Percentiles rank a stretch among this genome's conserved stretches.
Evolutionary conservation across 2,113 vertebrate genomes (phyloP).

Genomic region (Mobula hypostoma): DNA sequence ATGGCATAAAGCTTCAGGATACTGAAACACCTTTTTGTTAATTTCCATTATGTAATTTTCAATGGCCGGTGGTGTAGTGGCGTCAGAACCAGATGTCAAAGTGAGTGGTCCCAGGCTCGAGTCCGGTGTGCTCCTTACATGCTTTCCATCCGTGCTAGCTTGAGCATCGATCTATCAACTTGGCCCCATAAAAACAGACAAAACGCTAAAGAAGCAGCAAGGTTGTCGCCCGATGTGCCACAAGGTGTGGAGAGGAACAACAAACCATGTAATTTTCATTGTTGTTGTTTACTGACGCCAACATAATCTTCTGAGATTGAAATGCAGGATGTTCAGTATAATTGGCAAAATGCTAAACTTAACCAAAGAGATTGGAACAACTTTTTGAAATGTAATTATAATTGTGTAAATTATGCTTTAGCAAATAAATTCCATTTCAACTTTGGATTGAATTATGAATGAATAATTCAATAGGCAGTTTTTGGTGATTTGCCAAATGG

Average conservation of each 20-base stretch:
- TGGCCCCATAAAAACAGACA: too few relatives aligned
- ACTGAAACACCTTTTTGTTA: background rate
- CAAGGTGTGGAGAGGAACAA: too few relatives aligned
- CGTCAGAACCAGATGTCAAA: too few relatives aligned
- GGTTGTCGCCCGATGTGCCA: too few relatives aligned
- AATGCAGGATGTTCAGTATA: background rate
- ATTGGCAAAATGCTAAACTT: background rate
- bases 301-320: background rate
- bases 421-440: conserved; percentile 1
- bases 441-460: background rate
- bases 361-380: background rate
- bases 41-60: background rate
- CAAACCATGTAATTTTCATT: too few relatives aligned
- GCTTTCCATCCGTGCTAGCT: too few relatives aligned
- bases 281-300: background rate
- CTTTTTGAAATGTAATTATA: conserved; percentile 25
- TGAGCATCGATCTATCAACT: too few relatives aligned
- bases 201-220: too few relatives aligned
- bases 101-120: too few relatives aligned
- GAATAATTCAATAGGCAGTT: background rate
- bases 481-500: conserved; percentile 28
- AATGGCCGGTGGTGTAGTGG: too few relatives aligned
- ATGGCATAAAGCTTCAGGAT: background rate
- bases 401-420: conserved; percentile 11
- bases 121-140: too few relatives aligned